A percentile compares a stretch with the other conserved stretches of the same genome.
Conservation (phyloP, 35 echinoderm and acorn worm species). For the Eucidaris tribuloides region DNA sequence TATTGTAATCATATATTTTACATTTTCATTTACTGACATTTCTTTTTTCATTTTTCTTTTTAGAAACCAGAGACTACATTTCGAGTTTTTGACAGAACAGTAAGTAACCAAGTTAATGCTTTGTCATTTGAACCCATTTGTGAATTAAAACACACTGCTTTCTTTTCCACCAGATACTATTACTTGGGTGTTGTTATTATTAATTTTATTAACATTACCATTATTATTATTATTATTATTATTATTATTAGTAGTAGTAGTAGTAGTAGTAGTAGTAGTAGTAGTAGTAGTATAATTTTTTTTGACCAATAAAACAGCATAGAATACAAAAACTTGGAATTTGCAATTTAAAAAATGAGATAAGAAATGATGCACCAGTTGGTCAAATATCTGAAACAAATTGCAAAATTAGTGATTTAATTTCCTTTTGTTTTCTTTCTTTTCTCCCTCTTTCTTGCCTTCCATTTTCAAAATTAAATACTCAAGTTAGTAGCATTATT, state of each 20-base stretch:
- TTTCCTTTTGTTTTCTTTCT: no score
- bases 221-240: background rate
- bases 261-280: background rate
- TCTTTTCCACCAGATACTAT: background rate
- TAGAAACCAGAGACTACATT: constrained; percentile 96
- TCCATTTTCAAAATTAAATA: no score
- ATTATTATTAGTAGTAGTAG: background rate
- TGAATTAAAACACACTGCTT: background rate
- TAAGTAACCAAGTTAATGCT: no score
- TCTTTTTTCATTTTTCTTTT: constrained; percentile 21
- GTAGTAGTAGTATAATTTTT: background rate
- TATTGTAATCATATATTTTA: background rate
- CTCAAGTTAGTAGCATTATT: no score
- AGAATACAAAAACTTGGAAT: no score
- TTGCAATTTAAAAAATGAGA: no score
- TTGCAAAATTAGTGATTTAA: no score
- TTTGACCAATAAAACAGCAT: no score
- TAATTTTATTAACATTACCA: no score
- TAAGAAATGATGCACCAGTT: no score
- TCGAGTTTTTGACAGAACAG: constrained; percentile 92
- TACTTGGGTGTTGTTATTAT: background rate
- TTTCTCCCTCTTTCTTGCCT: no score
- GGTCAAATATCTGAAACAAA: no score
- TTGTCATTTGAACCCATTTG: background rate
- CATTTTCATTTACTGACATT: background rate